Evolutionary conservation across 2,888 invertebrate species (phyloP).

Genomic region (Andricus quercusramuli): DNA sequence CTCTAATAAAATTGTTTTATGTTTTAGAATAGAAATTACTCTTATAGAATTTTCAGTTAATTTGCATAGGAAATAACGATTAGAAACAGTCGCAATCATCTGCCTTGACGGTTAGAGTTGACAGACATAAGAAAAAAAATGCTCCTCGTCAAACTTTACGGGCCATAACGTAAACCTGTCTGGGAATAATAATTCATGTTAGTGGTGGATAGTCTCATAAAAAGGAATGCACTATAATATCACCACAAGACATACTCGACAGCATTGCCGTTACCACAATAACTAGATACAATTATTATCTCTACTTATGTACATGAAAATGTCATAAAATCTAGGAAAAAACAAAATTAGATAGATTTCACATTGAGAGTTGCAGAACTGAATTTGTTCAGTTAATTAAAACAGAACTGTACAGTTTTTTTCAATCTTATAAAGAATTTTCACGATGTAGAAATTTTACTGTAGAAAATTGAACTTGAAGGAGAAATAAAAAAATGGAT

Average conservation of each 20-base stretch:
- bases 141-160: conserved; percentile 46
- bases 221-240: conserved; percentile 31
- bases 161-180: conserved; percentile 57
- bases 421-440: not conserved
- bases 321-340: conserved; percentile 5
- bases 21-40: not conserved
- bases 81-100: conserved; percentile 7
- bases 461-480: not conserved
- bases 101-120: conserved; percentile 23
- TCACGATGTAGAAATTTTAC: not conserved
- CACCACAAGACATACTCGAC: conserved; percentile 8
- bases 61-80: conserved; percentile 1
- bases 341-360: too few relatives aligned
- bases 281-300: conserved; percentile 7
- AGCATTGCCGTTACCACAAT: not conserved
- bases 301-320: conserved; percentile 2
- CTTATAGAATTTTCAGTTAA: not conserved
- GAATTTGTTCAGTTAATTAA: not conserved
- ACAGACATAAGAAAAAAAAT: conserved; percentile 42
- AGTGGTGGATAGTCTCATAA: conserved; percentile 32
- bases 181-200: conserved; percentile 56
- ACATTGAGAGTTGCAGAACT: not conserved
- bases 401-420: not conserved
- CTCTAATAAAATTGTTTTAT: not conserved
- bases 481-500: not conserved